Percentiles rank a stretch among this genome's conserved stretches.
These are phyloP conservation scores for Protula sp. DNA, from an alignment of 2,888 invertebrate species.

Conservation along the genomic window DNA sequence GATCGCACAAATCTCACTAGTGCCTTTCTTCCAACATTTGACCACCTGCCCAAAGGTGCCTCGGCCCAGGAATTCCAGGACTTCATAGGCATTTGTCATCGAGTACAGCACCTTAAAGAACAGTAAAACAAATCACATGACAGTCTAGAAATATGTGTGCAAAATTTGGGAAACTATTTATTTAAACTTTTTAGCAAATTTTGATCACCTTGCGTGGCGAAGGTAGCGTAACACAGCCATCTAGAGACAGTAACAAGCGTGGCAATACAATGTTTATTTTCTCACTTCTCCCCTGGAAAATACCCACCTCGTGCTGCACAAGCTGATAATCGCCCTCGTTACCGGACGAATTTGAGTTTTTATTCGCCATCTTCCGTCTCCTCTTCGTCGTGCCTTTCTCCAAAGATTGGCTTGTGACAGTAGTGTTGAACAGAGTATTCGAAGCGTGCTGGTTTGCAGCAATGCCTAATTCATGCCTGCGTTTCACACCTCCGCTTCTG, in stretches of 20 bases:
- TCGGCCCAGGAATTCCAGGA: slow-evolving; percentile 96
- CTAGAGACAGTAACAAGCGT: no score
- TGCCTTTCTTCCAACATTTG: slow-evolving; percentile 99
- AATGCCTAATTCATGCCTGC: no score
- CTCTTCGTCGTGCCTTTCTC: slow-evolving; percentile 6
- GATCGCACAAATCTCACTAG: slow-evolving; percentile 99
- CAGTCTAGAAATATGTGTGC: no score
- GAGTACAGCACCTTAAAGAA: slow-evolving; percentile 72
- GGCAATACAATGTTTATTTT: no score
- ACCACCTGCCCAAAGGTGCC: slow-evolving; percentile 99
- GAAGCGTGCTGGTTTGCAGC: no score
- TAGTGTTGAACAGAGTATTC: no score
- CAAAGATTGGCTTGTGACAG: no score
- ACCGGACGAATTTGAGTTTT: slow-evolving; percentile 26
- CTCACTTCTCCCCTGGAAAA: no score
- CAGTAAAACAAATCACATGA: no score
- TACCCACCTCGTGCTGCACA: slow-evolving; percentile 87
- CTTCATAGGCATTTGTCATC: slow-evolving; percentile 85
- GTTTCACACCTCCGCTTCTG: no score
- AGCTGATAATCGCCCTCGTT: slow-evolving; percentile 94
- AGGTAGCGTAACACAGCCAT: no score
- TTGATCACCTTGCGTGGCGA: neutral
- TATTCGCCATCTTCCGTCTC: slow-evolving; percentile 15
- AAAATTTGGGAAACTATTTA: no score
- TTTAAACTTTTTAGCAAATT: neutral